Percentiles rank a stretch among this genome's conserved stretches.
Evolutionary conservation across 2,888 invertebrate genomes (phyloP).

Genomic region (Cryptocephalus moraei): DNA sequence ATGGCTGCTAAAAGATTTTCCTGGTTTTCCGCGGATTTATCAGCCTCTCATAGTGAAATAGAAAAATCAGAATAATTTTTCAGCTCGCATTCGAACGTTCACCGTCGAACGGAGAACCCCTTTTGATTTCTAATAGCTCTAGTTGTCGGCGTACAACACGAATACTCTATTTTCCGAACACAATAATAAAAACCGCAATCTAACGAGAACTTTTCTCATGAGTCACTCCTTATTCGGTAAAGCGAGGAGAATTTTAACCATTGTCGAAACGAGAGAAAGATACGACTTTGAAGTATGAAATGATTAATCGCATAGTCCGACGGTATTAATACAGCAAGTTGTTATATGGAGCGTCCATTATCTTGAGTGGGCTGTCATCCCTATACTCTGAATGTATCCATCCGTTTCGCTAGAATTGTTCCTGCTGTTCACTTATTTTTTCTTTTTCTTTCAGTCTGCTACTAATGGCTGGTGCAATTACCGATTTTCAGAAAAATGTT

Average conservation of each 20-base stretch:
- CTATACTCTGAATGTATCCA: conserved; percentile 27
- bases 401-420: conserved; percentile 24
- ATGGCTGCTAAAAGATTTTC: no score
- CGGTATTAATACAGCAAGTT: conserved; percentile 28
- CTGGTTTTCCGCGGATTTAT: no score
- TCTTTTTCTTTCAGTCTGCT: neutral
- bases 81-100: no score
- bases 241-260: neutral
- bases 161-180: no score
- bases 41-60: no score
- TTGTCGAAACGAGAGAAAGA: conserved; percentile 1
- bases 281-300: conserved; percentile 1
- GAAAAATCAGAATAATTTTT: no score
- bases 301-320: conserved; percentile 8
- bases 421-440: conserved; percentile 15
- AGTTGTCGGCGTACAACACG: no score
- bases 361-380: conserved; percentile 26
- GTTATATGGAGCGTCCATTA: conserved; percentile 27
- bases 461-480: neutral
- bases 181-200: no score
- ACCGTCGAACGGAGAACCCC: no score
- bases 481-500: neutral
- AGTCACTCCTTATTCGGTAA: no score
- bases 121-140: no score
- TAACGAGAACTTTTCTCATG: no score